Base-by-base conservation (phyloP, 2,113 vertebrate species). In the Odobenus rosmarus region DNA sequence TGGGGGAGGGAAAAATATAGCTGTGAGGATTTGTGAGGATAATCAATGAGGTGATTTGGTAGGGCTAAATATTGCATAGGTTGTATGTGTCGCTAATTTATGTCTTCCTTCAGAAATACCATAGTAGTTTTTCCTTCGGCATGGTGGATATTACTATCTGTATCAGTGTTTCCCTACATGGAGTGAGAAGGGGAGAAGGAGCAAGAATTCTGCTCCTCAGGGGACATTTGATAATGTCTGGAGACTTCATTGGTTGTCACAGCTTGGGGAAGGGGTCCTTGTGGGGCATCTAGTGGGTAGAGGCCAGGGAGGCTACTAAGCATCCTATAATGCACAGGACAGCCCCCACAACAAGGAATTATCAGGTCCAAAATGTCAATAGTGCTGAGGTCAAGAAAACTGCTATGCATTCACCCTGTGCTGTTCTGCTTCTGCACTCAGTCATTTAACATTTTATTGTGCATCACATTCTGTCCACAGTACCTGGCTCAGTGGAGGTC, bases 11-110 rank as follows among this genome's bases (percentile, higher is more conserved):
- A 76, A 79, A 91, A 21, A 55, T 15, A 18, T 1, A 81, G 33
- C 28, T 71, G 24, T 76, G 36, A 96, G 55, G 59, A 76, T 95
- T 61, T 62, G 55, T 89, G 67, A 33, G 36, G 19, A 10, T 88
- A 72, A 86, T 24, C 95, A 97, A 39, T 74, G 69, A 79, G 13
- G 23, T 80, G 36, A 91, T 82, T 81, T 84, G 49, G 51, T 51
- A 93, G 33, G 4, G 26, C 46, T 80, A 96, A 97, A n/a, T 81
- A 77, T 69, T 97, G 72, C 5, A 0, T 62, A 89, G 33, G 53
- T 42, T 82, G n/a, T 42, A 33, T 74, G 3, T 89, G 12, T 33
- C 14, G 3, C 24, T 72, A 80, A 67, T 79, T 91, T 74, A 84
- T 16, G 26, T 3, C 36, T 92, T 97, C 46, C 83, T 86, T 91